These are phyloP conservation scores for Physella acuta DNA, from an alignment of 1,140 invertebrate genomes.

Conservation along the genomic window DNA sequence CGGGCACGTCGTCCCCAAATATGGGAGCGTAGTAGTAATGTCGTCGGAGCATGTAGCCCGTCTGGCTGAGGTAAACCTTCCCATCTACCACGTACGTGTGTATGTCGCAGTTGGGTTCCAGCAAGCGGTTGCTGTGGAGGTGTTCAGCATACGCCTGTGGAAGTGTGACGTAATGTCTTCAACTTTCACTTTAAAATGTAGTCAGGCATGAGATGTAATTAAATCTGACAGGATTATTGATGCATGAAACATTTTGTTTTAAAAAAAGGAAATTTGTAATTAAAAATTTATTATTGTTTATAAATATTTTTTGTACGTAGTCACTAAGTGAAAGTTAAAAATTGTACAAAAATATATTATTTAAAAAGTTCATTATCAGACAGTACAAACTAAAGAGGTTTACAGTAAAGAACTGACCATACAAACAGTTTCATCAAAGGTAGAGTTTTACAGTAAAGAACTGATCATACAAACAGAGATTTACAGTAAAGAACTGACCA, in stretches of 20 bases:
- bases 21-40: constrained; percentile 58
- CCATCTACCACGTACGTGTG: constrained; percentile 57
- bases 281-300: neutral
- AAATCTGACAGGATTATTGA: constrained; percentile 6
- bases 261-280: constrained; percentile 1
- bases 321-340: too few relatives aligned
- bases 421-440: neutral
- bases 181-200: too few relatives aligned
- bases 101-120: constrained; percentile 50
- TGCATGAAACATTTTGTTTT: neutral
- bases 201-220: constrained; percentile 13
- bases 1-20: constrained; percentile 54
- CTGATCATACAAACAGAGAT: constrained; percentile 6
- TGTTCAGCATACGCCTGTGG: constrained; percentile 56
- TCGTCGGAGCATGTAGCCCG: constrained; percentile 41
- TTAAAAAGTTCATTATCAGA: too few relatives aligned
- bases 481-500: neutral
- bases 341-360: too few relatives aligned
- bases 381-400: neutral
- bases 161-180: too few relatives aligned
- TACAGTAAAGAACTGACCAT: neutral
- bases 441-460: neutral
- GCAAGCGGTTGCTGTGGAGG: constrained; percentile 48
- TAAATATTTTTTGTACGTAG: too few relatives aligned
- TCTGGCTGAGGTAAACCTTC: constrained; percentile 50